Base-by-base conservation (phyloP, 2,113 vertebrate species). In the Caloenas nicobarica region DNA sequence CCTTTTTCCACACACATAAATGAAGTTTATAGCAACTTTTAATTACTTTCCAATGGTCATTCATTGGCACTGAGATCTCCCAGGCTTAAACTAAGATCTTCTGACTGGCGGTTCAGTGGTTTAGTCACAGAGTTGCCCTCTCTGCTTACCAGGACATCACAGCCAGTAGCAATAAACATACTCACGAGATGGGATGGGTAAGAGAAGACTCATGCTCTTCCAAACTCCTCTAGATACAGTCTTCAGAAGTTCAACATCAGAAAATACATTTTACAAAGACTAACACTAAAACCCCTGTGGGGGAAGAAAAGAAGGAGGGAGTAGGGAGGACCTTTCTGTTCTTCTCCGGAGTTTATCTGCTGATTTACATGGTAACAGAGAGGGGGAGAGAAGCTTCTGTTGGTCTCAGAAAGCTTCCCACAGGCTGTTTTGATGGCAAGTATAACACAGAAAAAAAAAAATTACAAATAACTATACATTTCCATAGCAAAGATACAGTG, bases 371-470 rank as follows among this genome's bases (percentile, higher is more conserved):
- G 4, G 86, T 50, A 74, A 87, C 50, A 91, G 79, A 86, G 50
- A 77, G 24, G 7, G 13, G 50, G 36, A 89, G 61, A 93, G 66
- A 94, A 29, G 60, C 65, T 78, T 92, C 86, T 91, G 70, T 51
- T 82, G 79, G 93, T 77, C 77, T 97, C 31, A 1, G 69, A 95
- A 95, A 89, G 77, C 90, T 96, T 91, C 94, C 91, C 77, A 93
- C 81, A 92, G 95, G 88, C 89, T 95, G 86, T 97, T 96, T 93
- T 88, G 86, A 94, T 90, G 86, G 91, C 78, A 95, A 89, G 72
- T 74, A 70, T 34, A 93, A 82, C 6, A 1, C 21, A 61, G 9
- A 38, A 38, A 69, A 86, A 69, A 65, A 80, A 93, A 91, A 89
- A 53, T 71, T 57, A 96, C 77, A 91, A 91, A 95, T 50, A 21